Base-by-base conservation (phyloP, 2,113 vertebrate genomes). In the Callocephalon fimbriatum region DNA sequence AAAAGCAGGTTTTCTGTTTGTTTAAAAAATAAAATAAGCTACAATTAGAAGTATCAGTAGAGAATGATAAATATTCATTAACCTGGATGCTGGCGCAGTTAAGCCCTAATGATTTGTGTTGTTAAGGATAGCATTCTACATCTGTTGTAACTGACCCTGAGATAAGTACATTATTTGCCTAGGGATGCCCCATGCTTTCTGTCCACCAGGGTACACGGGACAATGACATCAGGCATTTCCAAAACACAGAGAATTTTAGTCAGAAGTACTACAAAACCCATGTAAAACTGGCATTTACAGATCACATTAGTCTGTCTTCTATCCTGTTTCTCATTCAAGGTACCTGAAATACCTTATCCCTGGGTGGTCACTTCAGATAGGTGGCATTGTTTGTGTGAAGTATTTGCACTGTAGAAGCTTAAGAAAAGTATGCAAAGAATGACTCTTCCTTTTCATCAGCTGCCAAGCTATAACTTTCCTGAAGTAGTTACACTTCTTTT, bases 21-120 rank as follows among this genome's bases (percentile, higher is more conserved):
- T 88, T 88, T 77, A 54, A 82, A 68, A 73, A 81, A 58, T 56
- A 72, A 80, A 93, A 66, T 61, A 62, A 45, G 27, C 56, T 75
- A 19, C 83, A 96, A 70, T 91, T 59, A 73, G 93, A 56, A 77
- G 15, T 48, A 53, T 80, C 65, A 15, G 62, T 90, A 92, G 42
- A 53, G 26, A 96, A 16, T 13, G 27, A 72, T 93, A 90, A 67
- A 68, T 96, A 96, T 95, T 97, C 77, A 88, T 96, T 96, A 91
- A 35, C 32, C 66, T 88, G 76, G 80, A 58, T 42, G 53, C 37
- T 72, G 65, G 37, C 84, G n/a, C 86, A 88, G 75, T 94, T 19
- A 50, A 96, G 79, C 32, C 9, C 5, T 76, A 93, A 97, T 67
- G 96, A 95, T 95, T 91, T 94, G 54, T 94, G 86, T n/a, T 74